These are phyloP conservation scores for Mizuhopecten yessoensis DNA, from an alignment of 1,140 invertebrate species.

Conservation along the genomic window DNA sequence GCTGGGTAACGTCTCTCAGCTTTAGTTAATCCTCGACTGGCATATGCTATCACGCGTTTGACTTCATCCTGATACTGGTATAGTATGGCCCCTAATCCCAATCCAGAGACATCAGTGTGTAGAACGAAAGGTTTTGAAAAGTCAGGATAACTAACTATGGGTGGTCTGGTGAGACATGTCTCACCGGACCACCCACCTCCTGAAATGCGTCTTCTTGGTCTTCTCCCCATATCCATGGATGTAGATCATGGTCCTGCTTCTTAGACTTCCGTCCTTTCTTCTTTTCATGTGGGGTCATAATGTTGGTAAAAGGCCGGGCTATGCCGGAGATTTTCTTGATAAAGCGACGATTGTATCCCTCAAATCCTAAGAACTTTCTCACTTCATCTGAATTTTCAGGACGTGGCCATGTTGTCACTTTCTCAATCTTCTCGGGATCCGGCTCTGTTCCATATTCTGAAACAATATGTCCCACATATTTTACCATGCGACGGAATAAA, in stretches of 20 bases:
- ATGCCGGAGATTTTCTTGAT: conserved; percentile 55
- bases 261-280: not conserved
- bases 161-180: no score
- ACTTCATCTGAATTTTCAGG: conserved; percentile 70
- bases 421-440: conserved; percentile 70
- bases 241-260: no score
- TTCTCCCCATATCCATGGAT: no score
- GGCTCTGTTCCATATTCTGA: conserved; percentile 63
- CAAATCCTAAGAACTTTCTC: conserved; percentile 71
- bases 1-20: conserved; percentile 56
- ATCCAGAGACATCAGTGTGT: no score
- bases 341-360: conserved; percentile 69
- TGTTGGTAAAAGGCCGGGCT: conserved; percentile 55
- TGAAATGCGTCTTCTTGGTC: no score
- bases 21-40: conserved; percentile 51
- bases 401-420: conserved; percentile 68
- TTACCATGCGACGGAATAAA: conserved; percentile 68
- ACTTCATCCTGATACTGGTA: no score
- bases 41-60: no score
- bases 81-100: no score
- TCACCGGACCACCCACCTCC: no score
- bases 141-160: no score
- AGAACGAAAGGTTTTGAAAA: no score
- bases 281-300: conserved; percentile 42
- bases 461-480: conserved; percentile 56